phyloP scores from a whole-genome alignment of 2,113 vertebrate genomes.

The Baryphthengus martii region DNA sequence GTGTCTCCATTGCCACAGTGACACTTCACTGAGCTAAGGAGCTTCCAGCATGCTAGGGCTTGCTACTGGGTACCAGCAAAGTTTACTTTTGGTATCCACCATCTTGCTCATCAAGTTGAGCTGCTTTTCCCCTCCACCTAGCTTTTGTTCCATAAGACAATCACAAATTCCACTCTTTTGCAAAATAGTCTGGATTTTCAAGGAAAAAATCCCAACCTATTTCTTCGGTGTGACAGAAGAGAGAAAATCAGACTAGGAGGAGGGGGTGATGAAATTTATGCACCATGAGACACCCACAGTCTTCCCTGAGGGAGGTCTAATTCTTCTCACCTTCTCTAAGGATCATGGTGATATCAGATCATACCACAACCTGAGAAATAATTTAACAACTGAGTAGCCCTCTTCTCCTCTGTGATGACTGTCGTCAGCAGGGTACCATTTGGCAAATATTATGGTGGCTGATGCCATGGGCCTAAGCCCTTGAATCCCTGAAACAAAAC shows the following conservation, averaged over 20 bases:
- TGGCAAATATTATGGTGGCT: background rate
- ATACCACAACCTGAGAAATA: background rate
- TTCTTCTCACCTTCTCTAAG: background rate
- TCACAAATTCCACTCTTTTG: background rate
- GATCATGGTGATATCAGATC: background rate
- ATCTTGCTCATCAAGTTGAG: background rate
- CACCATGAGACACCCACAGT: background rate
- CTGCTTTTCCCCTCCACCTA: rapidly evolving
- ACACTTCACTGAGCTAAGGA: background rate
- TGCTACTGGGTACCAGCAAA: background rate
- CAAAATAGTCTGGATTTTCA: background rate
- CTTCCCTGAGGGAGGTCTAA: background rate
- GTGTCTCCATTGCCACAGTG: background rate
- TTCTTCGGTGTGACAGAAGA: background rate
- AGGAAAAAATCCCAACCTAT: background rate
- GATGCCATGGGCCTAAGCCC: background rate
- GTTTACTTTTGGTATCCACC: background rate
- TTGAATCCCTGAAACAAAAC: background rate
- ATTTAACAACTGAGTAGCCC: background rate
- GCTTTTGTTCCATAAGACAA: background rate
- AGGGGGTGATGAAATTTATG: background rate
- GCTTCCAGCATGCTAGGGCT: background rate
- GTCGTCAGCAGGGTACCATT: background rate
- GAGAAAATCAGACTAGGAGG: background rate
- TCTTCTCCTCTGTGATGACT: background rate